phyloP scores from a whole-genome alignment of 2,113 vertebrate species.

The Ursus arctos region DNA sequence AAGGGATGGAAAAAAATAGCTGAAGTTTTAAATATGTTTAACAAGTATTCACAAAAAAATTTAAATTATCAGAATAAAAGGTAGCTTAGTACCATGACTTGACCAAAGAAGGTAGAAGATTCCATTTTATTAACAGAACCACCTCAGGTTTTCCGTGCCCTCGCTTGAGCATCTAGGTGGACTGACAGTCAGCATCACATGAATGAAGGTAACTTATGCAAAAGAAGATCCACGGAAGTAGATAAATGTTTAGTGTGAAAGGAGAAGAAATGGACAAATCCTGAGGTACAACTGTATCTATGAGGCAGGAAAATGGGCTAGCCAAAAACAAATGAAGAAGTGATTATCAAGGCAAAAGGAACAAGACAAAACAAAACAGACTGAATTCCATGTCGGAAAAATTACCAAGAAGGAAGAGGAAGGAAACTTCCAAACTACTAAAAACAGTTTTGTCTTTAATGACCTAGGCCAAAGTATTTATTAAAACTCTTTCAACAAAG shows the following conservation, averaged over 20 bases:
- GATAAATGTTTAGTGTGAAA: neutral
- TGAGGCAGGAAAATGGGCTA: neutral
- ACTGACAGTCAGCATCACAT: neutral
- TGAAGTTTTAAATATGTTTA: neutral
- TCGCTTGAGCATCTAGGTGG: neutral
- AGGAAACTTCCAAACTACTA: neutral
- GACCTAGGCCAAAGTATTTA: neutral
- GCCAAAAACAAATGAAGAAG: neutral
- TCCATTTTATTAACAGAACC: neutral
- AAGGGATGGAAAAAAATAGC: neutral
- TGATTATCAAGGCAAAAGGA: neutral
- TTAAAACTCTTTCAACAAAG: neutral
- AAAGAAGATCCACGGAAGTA: neutral
- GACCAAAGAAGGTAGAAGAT: neutral
- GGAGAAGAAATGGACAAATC: neutral
- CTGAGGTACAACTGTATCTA: neutral
- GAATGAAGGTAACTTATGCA: neutral
- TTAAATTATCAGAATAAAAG: neutral
- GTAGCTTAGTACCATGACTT: neutral
- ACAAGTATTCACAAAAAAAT: neutral
- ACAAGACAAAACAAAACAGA: neutral
- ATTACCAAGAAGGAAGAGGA: neutral
- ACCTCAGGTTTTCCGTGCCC: neutral
- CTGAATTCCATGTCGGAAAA: neutral
- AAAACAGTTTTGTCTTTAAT: neutral